Evolutionary conservation across 2,888 invertebrate species (phyloP), one percentile per base, ranked within the genome.

Genomic region (Pheosia tremula): DNA sequence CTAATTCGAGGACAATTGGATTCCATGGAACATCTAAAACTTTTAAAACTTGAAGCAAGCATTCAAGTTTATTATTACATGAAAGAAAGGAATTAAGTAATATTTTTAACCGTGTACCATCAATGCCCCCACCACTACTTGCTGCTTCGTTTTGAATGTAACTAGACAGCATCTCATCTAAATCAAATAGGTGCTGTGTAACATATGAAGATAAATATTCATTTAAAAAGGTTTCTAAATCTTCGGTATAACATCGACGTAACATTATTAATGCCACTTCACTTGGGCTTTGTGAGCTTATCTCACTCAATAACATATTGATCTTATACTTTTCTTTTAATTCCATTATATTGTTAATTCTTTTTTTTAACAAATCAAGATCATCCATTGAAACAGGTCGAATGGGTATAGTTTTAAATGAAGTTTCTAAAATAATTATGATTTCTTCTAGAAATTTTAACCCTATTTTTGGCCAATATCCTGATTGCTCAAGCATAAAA

Each of bases 401-500:
- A 53, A 93, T 71, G 58, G 85, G 77, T 66, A 93, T 87, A 13
- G 85, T 84, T 79, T 87, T 90, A 59, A 89, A 71, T 50, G 91
- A 91, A 49, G 74, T 79, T 78, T 90, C 88, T 57, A 93, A 74
- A 56, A 93, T 86, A 60, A 68, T 66, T 63, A 84, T 80, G 56
- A 93, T 82, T 72, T 91, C 88, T 70, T 90, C 88, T 69, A 91
- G 84, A 71, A 91, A 93, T 75, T 91, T 93, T 7, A 91, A 76
- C 3, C 93, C 94, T 68, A 94, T 91, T 84, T 94, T 94, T 39
- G 94, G 94, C 94, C 94, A 94, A 77, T 93, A 93, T 61, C 82
- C 73, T 45, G 93, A 92, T 64, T 90, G 86, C 75, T 94, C 94
- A 53, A 94, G 79, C 50, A 82, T 77, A 73, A 93, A 90, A 68